Evolutionary conservation across 2,113 vertebrate genomes (phyloP), one percentile per base, ranked within the genome.

Genomic region (Rostratula benghalensis): DNA sequence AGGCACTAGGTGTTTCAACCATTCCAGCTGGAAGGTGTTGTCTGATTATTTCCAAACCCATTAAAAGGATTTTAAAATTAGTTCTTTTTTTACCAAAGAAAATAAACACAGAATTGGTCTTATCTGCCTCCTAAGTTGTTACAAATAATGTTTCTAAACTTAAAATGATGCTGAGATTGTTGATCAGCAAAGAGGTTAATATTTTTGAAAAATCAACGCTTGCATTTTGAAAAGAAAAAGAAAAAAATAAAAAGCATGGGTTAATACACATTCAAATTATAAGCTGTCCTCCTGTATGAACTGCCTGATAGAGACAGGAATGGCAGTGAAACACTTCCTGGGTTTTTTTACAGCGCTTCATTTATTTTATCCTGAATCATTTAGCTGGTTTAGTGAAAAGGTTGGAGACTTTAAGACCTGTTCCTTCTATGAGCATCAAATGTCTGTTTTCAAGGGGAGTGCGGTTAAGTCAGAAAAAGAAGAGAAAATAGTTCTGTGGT

Each of bases 11-110:
- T 11, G 10, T 71, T 91, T 87, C 50, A 85, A 9, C 15, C 15
- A 69, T 64, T 88, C 67, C 75, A 95, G 8, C n/a, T 93, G 61
- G 63, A 91, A 87, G 41, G 4, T 81, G 33, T 4, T 56, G 11
- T 83, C 63, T 80, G n/a, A 54, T 85, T 83, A 54, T 76, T 97
- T 97, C 82, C 75, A 95, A 95, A 78, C 1, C 12, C 21, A 54
- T 60, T 81, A 71, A 68, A 70, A 57, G 8, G 7, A n/a, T 51
- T 90, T 88, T 80, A 20, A 46, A 79, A 61, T 60, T 5, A 15
- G 9, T 69, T 41, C 10, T 60, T 86, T 85, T 85, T 22, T 69
- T 31, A 20, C 27, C 24, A 78, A 93, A 90, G 77, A 75, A 92
- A 92, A 16, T 46, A 90, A 87, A 53, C 11, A 33, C 10, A 76